These are phyloP conservation scores for Mesopsocus fuscifrons DNA, from an alignment of 2,888 invertebrate genomes.

Conservation along the genomic window DNA sequence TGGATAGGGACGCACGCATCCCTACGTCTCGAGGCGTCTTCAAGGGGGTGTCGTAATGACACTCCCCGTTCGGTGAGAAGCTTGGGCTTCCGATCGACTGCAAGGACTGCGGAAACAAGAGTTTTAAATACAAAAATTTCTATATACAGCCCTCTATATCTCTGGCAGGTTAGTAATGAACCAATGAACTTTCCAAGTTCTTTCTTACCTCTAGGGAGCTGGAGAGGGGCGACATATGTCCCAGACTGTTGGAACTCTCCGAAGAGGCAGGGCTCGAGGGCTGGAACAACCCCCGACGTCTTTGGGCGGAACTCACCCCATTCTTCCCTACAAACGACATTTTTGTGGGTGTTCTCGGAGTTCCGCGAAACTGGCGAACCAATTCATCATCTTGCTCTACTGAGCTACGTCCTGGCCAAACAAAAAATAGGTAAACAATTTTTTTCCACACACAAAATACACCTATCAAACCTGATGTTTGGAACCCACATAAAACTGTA, in stretches of 20 bases:
- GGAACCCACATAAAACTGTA: too few species aligned
- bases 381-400: not conserved
- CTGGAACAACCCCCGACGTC: not conserved
- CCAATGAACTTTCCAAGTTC: not conserved
- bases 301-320: not conserved
- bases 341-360: not conserved
- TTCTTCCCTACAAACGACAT: not conserved
- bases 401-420: too few species aligned
- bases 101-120: not conserved
- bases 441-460: too few species aligned
- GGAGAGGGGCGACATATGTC: constrained; percentile 2
- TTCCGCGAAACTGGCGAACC: not conserved
- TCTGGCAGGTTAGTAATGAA: too few species aligned
- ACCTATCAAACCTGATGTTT: too few species aligned
- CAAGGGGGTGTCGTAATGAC: not conserved
- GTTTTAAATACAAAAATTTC: not conserved
- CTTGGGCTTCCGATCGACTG: not conserved
- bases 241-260: not conserved
- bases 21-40: not conserved
- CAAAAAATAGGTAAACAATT: too few species aligned
- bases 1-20: not conserved
- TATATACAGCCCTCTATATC: too few species aligned
- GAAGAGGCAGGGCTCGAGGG: not conserved
- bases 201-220: constrained; percentile 2
- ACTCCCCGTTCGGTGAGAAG: constrained; percentile 7